Evolutionary conservation across 2,797 vertebrate genomes (phyloP).

Genomic region (Gallirallus australis): DNA sequence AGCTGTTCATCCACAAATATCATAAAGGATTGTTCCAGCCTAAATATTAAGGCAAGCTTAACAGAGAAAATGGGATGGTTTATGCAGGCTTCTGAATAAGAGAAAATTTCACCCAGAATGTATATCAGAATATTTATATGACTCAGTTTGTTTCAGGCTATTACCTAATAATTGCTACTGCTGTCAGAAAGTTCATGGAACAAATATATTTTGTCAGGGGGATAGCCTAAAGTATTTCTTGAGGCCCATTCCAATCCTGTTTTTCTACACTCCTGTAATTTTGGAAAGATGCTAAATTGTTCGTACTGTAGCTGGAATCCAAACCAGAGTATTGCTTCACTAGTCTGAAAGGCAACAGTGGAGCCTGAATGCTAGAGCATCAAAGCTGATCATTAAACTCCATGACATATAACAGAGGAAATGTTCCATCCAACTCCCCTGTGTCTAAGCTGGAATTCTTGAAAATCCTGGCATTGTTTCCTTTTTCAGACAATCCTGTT

Average conservation of each 20-base stretch:
- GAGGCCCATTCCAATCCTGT: background rate
- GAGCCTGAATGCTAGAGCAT: background rate
- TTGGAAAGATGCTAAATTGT: background rate
- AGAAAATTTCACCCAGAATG: background rate
- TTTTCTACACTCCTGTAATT: constrained; percentile 3
- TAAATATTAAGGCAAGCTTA: background rate
- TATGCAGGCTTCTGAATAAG: background rate
- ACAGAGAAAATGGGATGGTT: background rate
- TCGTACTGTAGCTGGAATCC: background rate
- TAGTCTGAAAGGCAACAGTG: background rate
- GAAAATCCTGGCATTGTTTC: constrained; percentile 33
- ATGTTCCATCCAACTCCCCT: background rate
- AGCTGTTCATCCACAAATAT: background rate
- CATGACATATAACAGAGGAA: background rate
- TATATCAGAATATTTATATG: background rate
- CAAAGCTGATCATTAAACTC: background rate
- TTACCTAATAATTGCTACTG: background rate
- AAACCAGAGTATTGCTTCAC: constrained; percentile 6
- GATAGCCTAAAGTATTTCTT: background rate
- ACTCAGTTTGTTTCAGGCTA: background rate
- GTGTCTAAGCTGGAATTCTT: constrained; percentile 12
- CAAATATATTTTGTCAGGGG: background rate
- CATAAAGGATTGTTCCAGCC: background rate
- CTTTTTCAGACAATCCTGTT: background rate
- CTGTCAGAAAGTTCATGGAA: background rate